A percentile compares a stretch with the other conserved stretches of the same genome.
Evolutionary conservation across 37 sponge, comb jelly and placozoan species (phyloP).

Genomic region (Spongilla lacustris): DNA sequence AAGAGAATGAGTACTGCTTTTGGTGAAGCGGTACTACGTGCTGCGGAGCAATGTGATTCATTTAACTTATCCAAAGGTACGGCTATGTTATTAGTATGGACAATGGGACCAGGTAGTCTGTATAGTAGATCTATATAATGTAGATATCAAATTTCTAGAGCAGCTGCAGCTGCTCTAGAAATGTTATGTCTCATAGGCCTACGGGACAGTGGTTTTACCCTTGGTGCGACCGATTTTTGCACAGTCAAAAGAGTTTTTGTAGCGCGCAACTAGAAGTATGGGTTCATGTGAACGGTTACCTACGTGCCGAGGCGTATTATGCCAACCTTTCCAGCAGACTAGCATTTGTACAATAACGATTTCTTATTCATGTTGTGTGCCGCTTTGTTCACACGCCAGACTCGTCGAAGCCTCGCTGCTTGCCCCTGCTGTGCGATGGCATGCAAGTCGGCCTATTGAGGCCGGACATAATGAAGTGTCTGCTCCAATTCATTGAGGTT

Average conservation of each 20-base stretch:
- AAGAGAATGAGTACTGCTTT: neutral
- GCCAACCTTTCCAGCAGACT: no score
- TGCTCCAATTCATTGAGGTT: conserved; percentile 1
- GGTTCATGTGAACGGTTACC: no score
- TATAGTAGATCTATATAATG: no score
- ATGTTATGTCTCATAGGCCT: no score
- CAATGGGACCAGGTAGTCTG: neutral
- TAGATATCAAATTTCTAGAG: no score
- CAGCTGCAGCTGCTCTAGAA: neutral
- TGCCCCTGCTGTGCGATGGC: conserved; percentile 30
- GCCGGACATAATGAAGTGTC: neutral
- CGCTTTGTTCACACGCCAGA: neutral
- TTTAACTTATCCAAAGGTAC: conserved; percentile 21
- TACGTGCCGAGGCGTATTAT: no score
- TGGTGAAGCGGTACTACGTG: neutral
- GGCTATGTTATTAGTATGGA: neutral
- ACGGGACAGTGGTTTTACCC: no score
- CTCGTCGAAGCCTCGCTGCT: conserved; percentile 11
- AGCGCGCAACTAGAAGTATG: no score
- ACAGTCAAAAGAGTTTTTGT: no score
- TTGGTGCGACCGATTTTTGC: no score
- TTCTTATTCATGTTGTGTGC: neutral
- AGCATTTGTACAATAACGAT: neutral
- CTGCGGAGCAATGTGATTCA: neutral
- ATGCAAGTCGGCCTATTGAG: conserved; percentile 19